phyloP scores from a whole-genome alignment of 2,797 vertebrate genomes.

The Anas bernieri region DNA sequence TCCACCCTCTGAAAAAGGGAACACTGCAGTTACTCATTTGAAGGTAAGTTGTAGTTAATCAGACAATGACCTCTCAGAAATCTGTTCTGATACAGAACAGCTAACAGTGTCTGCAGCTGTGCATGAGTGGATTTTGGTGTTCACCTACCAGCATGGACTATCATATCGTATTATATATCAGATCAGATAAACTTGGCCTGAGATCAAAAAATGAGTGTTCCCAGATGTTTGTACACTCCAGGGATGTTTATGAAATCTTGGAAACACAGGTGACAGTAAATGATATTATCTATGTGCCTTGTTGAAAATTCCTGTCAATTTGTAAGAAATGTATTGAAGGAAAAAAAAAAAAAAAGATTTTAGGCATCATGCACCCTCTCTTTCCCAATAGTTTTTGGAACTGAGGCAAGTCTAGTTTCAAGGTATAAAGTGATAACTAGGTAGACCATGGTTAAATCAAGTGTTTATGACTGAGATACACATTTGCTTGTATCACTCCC shows the following conservation, averaged over 20 bases:
- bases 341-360: conserved; percentile 19
- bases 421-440: not conserved
- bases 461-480: not conserved
- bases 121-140: not conserved
- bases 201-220: not conserved
- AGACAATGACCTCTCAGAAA: not conserved
- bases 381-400: not conserved
- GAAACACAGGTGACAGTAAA: not conserved
- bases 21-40: not conserved
- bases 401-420: not conserved
- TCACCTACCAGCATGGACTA: not conserved
- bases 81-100: not conserved
- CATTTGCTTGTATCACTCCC: not conserved
- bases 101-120: not conserved
- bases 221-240: not conserved
- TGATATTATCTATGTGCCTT: not conserved
- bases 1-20: not conserved
- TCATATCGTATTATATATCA: not conserved
- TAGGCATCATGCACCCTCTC: not conserved
- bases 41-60: not conserved
- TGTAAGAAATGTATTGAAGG: not conserved
- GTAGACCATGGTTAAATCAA: not conserved
- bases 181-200: not conserved
- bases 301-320: not conserved
- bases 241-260: not conserved